Conservation (phyloP, 2,888 invertebrate genomes). For the Zelleria hepariella region DNA sequence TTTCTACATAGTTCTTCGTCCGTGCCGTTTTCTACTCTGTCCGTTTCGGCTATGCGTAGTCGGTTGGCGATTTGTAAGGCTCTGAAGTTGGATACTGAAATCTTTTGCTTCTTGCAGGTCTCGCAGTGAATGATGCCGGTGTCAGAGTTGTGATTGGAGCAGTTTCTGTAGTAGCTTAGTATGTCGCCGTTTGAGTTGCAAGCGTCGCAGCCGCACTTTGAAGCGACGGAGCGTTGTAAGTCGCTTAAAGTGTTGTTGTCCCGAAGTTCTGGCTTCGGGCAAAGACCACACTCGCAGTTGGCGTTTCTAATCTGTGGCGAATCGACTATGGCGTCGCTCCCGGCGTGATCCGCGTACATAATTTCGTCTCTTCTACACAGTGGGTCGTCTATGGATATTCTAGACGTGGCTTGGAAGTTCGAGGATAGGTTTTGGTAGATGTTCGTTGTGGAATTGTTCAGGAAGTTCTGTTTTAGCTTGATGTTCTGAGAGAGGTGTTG, state of each 20-base stretch:
- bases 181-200: conserved; percentile 63
- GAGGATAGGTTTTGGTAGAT: conserved; percentile 55
- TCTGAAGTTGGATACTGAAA: conserved; percentile 60
- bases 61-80: conserved; percentile 63
- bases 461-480: conserved; percentile 61
- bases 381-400: conserved; percentile 54
- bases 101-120: conserved; percentile 62
- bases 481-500: conserved; percentile 65
- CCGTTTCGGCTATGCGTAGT: conserved; percentile 46
- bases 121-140: conserved; percentile 64
- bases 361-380: conserved; percentile 57
- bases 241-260: conserved; percentile 59
- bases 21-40: conserved; percentile 18
- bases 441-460: conserved; percentile 57
- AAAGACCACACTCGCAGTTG: conserved; percentile 60
- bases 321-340: conserved; percentile 40
- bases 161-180: conserved; percentile 53
- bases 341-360: conserved; percentile 56
- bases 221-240: conserved; percentile 54
- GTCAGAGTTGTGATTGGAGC: conserved; percentile 51
- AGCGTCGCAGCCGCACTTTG: conserved; percentile 53
- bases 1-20: conserved; percentile 17
- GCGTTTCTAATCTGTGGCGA: conserved; percentile 39
- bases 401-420: conserved; percentile 44
- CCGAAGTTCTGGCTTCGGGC: conserved; percentile 49